Evolutionary conservation across 2,888 invertebrate genomes (phyloP), one percentile per base, ranked within the genome.

Genomic region (Glaucopsyche alexis): DNA sequence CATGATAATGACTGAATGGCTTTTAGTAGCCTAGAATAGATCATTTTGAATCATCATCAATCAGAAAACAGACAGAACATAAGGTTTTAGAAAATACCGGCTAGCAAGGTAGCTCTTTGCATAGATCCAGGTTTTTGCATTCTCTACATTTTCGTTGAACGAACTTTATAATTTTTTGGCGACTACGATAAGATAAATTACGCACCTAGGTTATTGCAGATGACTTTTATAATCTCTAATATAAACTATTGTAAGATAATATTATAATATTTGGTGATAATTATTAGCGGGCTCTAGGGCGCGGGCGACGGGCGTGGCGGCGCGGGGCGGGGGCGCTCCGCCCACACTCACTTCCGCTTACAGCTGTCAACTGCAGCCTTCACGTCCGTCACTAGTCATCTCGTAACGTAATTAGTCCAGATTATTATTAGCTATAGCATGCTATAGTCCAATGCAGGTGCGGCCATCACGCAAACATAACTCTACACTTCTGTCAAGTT

Each of bases 331-430:
- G 88, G 84, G 85, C 87, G 91, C 85, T 84, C 86, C 92, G 92
- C 92, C 92, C 90, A 92, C 91, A 82, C 83, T 85, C 82, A 88
- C 88, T 92, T 93, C 92, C 92, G 91, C 85, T 90, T 93, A 91
- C 91, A 87, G 83, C 83, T 80, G 75, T 77, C 76, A 79, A 78
- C 79, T 80, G 78, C 80, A 76, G 71, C 76, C 78, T 75, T 75
- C 73, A 74, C 74, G 72, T 45, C 67, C 49, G 67, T 71, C 73
- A 73, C 60, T 55, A 71, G 47, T 71, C 73, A 38, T 38, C 55
- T 9, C 13, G 19, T 29, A n/a, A n/a, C 71, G 1, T 49, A 14
- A 69, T 49, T 69, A 60, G 60, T 60, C 29, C 29, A 14, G 13
- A 60, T 60, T 16, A 55, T 42, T 42, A 50, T 16, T 5, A 55